Evolutionary conservation across 2,113 vertebrate species (phyloP), one percentile per base, ranked within the genome.

Genomic region (Nanger granti): DNA sequence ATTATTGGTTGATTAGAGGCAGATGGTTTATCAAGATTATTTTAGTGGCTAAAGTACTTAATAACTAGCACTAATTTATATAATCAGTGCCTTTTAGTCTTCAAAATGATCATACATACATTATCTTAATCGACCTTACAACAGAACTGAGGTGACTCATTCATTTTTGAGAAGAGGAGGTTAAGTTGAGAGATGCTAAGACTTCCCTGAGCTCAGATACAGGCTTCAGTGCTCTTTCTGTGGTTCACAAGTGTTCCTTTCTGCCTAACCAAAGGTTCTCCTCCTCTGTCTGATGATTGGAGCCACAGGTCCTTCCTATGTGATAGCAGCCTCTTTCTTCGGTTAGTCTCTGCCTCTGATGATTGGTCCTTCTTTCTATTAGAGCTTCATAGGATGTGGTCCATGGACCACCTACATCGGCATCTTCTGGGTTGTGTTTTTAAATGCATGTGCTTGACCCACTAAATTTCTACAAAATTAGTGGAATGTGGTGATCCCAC

Each of bases 11-110:
- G 24, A 66, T 93, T 96, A 57, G 73, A 57, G 7, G 52, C 31
- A 87, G 89, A n/a, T 62, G 15, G 54, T 88, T 95, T n/a, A 76
- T 96, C 54, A 94, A 55, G 52, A 87, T 94, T 89, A 87, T 94
- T 96, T 96, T 90, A 96, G 52, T 92, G 60, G 14, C 44, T 89
- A 49, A 62, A 85, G 84, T 88, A 76, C 15, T 93, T 85, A 87
- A 88, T 69, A n/a, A 20, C 26, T 69, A 87, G 49, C 28, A 55
- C 69, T 93, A 15, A 90, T 94, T 94, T 88, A 57, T 94, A 28
- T 95, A 93, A 69, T 79, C 29, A 91, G 31, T 59, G 85, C 44
- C 94, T 94, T 91, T 37, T 86, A 91, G 14, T 59, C 28, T 85
- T 26, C 3, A 92, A 80, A 93, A 79, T 92, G 31, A 92, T 66